Base-by-base conservation (phyloP, 2,888 invertebrate genomes). In the Eupithecia centaureata region DNA sequence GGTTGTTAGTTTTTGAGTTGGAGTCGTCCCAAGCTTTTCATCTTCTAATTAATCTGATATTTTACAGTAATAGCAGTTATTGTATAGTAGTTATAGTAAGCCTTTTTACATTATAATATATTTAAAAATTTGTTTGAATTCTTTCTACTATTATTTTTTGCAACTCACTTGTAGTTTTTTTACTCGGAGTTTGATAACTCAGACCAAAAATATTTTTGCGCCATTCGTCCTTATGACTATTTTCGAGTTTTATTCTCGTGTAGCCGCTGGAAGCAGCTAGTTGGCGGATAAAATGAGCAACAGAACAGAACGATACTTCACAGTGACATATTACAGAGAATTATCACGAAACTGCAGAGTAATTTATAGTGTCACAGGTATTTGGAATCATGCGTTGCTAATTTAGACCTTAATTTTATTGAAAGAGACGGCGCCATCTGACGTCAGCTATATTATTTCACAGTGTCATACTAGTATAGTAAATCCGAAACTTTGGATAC, bases 351-450 rank as follows among this genome's bases (percentile, higher is more conserved):
- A 68, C 13, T 52, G 38, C 22, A 25, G 30, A 5, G 56, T 64
- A 58, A 68, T 64, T 61, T 51, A 63, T 42, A 60, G 62, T 32
- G 67, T 58, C 64, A 35, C 67, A 68, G 64, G 68, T 64, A 68
- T 61, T 61, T 33, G 63, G 56, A 61, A 51, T 27, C 64, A 51
- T 28, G 38, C 38, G 57, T 52, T 68, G 63, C 54, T 33, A 22
- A 57, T 22, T 18, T 57, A 32, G 22, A 28, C 32, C 30, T 18
- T 10, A 22, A 13, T 13, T 57, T 30, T 57, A 56, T 28, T 52
- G 15, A 56, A 56, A n/a, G 13, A n/a, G 10, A 30, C 18, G 54
- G 15, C 7, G n/a, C 10, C 22, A 22, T 47, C 10, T 47, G 47
- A 10, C 10, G 42, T 8, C 18, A n/a, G 47, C 22, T 1, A 47